Evolutionary conservation across 2,113 vertebrate genomes (phyloP).

Genomic region (Nothocercus julius): DNA sequence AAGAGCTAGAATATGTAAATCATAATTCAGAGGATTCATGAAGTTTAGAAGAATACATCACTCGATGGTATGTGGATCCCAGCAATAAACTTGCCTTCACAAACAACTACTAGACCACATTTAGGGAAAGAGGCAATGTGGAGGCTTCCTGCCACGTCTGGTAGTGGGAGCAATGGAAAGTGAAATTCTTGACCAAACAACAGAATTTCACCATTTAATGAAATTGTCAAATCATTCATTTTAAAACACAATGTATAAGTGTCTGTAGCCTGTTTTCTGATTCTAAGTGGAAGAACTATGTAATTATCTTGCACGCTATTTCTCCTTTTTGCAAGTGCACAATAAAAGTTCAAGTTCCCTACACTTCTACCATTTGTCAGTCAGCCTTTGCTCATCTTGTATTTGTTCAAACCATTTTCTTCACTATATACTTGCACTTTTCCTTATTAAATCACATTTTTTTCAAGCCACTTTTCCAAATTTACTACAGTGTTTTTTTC

Average conservation of each 20-base stretch:
- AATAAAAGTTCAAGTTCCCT: accelerated
- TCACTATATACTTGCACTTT: neutral
- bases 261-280: neutral
- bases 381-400: neutral
- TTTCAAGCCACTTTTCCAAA: neutral
- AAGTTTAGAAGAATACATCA: neutral
- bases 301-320: neutral
- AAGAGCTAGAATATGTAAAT: neutral
- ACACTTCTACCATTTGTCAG: neutral
- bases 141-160: neutral
- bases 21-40: neutral
- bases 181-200: neutral
- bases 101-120: neutral
- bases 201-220: neutral
- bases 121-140: neutral
- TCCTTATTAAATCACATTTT: neutral
- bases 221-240: neutral
- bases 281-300: neutral
- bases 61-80: neutral
- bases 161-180: neutral
- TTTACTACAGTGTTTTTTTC: neutral
- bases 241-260: neutral
- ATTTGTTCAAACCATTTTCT: neutral
- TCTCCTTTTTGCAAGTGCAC: neutral
- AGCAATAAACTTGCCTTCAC: neutral